A percentile compares a stretch with the other conserved stretches of the same genome.
Evolutionary conservation across 2,888 invertebrate genomes (phyloP).

Genomic region (Ephialtes manifestator): DNA sequence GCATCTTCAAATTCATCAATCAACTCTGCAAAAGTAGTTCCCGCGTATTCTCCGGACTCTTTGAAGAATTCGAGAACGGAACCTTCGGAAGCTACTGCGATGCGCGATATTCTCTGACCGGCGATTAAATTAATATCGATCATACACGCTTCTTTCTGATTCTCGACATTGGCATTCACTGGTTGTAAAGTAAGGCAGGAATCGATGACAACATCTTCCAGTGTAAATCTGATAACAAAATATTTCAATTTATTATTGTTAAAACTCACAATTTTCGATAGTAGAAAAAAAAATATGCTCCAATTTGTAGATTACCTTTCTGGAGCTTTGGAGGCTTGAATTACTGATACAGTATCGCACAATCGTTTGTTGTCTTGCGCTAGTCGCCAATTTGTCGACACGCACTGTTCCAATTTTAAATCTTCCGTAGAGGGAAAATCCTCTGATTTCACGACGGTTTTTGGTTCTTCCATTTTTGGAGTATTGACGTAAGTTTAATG

Average conservation of each 20-base stretch:
- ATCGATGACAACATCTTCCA: constrained; percentile 83
- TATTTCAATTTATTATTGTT: too few relatives aligned
- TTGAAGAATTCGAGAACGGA: constrained; percentile 86
- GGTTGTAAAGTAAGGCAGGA: constrained; percentile 80
- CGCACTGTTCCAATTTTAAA: constrained; percentile 38
- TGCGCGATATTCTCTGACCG: constrained; percentile 80
- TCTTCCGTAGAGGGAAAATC: constrained; percentile 12
- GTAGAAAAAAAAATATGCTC: not conserved
- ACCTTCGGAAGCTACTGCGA: constrained; percentile 85
- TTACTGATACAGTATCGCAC: constrained; percentile 75
- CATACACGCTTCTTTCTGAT: constrained; percentile 77
- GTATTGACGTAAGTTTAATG: not conserved
- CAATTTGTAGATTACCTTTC: constrained; percentile 73
- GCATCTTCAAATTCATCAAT: constrained; percentile 84
- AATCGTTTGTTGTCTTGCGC: constrained; percentile 74
- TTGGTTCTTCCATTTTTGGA: constrained; percentile 48
- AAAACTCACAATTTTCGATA: not conserved
- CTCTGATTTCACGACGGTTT: not conserved
- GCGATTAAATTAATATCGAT: constrained; percentile 81
- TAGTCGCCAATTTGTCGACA: constrained; percentile 57
- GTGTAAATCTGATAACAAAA: constrained; percentile 80
- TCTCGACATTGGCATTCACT: constrained; percentile 71
- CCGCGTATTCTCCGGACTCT: constrained; percentile 85
- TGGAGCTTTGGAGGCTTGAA: constrained; percentile 65
- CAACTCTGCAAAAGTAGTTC: constrained; percentile 83